phyloP scores from a whole-genome alignment of 1,140 invertebrate genomes.

The Nephila pilipes region DNA sequence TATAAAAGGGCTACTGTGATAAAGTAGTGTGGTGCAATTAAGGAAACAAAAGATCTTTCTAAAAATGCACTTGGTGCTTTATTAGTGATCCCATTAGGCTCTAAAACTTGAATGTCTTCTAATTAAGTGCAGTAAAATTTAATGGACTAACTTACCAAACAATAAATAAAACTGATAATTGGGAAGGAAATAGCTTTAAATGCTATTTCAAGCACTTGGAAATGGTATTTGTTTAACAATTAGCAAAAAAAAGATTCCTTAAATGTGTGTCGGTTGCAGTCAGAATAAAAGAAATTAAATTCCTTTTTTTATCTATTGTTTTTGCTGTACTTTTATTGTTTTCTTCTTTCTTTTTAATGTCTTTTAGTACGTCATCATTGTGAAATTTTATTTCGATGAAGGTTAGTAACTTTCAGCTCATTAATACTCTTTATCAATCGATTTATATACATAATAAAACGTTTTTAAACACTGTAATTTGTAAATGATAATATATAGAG shows the following conservation, averaged over 20 bases:
- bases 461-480: no score
- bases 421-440: no score
- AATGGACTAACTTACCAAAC: neutral
- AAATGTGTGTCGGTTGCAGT: no score
- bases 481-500: no score
- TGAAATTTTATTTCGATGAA: no score
- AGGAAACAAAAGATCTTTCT: neutral
- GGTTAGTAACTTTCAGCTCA: no score
- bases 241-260: neutral
- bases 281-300: no score
- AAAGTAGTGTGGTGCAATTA: neutral
- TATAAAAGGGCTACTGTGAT: neutral
- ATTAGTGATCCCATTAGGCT: neutral
- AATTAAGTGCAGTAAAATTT: conserved; percentile 6
- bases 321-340: no score
- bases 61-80: neutral
- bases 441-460: no score
- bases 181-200: neutral
- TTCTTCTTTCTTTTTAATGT: no score
- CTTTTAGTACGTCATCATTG: no score
- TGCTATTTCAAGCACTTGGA: neutral
- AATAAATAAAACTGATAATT: neutral
- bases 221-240: neutral
- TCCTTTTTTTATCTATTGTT: no score
- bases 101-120: neutral